phyloP scores from a whole-genome alignment of 2,888 invertebrate species.

The Thecocarcelia acutangulata region DNA sequence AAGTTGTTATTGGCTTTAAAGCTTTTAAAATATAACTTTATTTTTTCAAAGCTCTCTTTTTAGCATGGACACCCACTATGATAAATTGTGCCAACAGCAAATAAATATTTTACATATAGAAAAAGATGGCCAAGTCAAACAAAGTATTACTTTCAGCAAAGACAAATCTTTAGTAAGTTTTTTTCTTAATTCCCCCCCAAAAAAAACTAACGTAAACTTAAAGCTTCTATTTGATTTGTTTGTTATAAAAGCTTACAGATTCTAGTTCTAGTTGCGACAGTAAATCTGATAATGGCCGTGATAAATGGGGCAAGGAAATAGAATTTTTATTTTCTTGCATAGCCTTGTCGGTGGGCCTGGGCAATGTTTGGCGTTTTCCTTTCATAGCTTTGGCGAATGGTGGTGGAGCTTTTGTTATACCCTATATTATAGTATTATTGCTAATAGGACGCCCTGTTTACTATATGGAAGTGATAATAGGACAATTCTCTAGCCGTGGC shows the following conservation, averaged over 20 bases:
- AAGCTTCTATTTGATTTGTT: not conserved
- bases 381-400: constrained; percentile 86
- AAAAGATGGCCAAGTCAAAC: constrained; percentile 56
- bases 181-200: not conserved
- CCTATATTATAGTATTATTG: constrained; percentile 85
- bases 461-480: constrained; percentile 87
- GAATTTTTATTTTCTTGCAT: constrained; percentile 86
- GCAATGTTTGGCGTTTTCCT: constrained; percentile 87
- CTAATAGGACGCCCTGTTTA: constrained; percentile 87
- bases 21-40: not conserved
- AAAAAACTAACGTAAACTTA: not conserved
- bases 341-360: constrained; percentile 85
- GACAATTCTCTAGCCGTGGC: constrained; percentile 88
- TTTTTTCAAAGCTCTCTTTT: not conserved
- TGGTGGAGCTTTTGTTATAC: constrained; percentile 86
- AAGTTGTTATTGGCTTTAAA: not conserved
- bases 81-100: constrained; percentile 70
- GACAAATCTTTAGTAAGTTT: constrained; percentile 73
- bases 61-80: constrained; percentile 75
- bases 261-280: constrained; percentile 66
- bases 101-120: constrained; percentile 67
- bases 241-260: constrained; percentile 42
- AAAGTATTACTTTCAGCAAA: constrained; percentile 70
- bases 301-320: constrained; percentile 84
- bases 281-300: constrained; percentile 71